These are phyloP conservation scores for Myathropa florea DNA, from an alignment of 2,888 invertebrate genomes.

Conservation along the genomic window DNA sequence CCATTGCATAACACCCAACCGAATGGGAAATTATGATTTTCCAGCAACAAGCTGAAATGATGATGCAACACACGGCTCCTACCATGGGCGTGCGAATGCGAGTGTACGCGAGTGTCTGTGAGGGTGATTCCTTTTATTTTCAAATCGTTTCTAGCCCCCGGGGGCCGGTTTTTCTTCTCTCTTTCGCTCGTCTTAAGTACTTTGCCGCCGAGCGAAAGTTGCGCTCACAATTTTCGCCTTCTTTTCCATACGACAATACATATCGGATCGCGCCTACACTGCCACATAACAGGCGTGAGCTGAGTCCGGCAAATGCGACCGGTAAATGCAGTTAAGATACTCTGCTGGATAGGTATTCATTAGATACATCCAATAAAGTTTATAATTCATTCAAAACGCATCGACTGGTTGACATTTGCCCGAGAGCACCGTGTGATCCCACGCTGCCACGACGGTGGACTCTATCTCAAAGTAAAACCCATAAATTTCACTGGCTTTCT, in stretches of 20 bases:
- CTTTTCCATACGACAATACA: conserved; percentile 51
- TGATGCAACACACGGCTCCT: conserved; percentile 35
- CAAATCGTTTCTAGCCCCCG: conserved; percentile 28
- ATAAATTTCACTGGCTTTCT: conserved; percentile 19
- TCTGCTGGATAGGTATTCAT: not conserved
- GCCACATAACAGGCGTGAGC: conserved; percentile 9
- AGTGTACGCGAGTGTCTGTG: not conserved
- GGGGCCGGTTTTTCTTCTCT: conserved; percentile 42
- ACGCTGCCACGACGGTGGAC: not conserved
- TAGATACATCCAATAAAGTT: conserved; percentile 34
- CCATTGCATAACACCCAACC: conserved; percentile 39
- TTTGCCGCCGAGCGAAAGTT: conserved; percentile 61
- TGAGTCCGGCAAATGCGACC: not conserved
- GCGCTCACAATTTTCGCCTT: conserved; percentile 34
- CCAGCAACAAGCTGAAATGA: conserved; percentile 47
- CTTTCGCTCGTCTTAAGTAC: not conserved
- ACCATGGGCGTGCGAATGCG: not conserved
- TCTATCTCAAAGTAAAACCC: not conserved
- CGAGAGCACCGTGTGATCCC: conserved; percentile 6
- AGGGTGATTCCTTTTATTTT: conserved; percentile 55
- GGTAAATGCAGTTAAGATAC: not conserved
- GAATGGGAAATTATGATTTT: conserved; percentile 65
- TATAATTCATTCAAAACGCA: conserved; percentile 30
- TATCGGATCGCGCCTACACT: conserved; percentile 46
- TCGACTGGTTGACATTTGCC: conserved; percentile 10